Conservation (phyloP, 2,797 vertebrate genomes). For the Glossophaga mutica region DNA sequence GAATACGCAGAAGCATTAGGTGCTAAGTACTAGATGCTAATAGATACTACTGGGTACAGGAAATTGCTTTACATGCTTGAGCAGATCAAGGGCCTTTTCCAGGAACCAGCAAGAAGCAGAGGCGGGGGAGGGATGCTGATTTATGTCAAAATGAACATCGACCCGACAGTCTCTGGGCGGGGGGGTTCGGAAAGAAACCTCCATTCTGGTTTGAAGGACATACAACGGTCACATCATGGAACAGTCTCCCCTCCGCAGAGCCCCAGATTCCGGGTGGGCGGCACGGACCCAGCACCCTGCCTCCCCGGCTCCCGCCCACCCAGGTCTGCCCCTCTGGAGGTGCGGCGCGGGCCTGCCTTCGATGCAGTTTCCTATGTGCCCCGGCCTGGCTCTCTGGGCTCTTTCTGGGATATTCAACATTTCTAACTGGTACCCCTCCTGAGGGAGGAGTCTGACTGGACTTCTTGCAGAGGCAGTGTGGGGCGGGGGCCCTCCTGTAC, state of each 20-base stretch:
- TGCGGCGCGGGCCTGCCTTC: background rate
- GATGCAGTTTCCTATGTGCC: background rate
- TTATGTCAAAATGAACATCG: no score
- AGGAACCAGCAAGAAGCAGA: background rate
- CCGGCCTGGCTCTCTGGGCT: background rate
- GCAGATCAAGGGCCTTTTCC: background rate
- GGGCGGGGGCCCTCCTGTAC: background rate
- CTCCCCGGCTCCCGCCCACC: background rate
- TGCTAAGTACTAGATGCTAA: background rate
- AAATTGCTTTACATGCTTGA: background rate
- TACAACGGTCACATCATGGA: background rate
- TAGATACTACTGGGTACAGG: background rate
- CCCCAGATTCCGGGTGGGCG: accelerated
- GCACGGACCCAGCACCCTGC: background rate
- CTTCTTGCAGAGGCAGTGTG: background rate
- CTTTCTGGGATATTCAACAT: background rate
- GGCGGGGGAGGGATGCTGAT: background rate
- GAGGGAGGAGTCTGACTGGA: background rate
- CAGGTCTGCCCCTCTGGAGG: background rate
- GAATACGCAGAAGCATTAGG: background rate
- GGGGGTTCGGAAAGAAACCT: background rate
- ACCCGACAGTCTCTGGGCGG: background rate
- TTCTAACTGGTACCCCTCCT: background rate
- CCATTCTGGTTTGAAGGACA: background rate
- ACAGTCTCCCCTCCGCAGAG: background rate